A percentile compares a stretch with the other conserved stretches of the same genome.
Evolutionary conservation across 2,888 invertebrate genomes (phyloP).

Genomic region (Luperina nickerlii): DNA sequence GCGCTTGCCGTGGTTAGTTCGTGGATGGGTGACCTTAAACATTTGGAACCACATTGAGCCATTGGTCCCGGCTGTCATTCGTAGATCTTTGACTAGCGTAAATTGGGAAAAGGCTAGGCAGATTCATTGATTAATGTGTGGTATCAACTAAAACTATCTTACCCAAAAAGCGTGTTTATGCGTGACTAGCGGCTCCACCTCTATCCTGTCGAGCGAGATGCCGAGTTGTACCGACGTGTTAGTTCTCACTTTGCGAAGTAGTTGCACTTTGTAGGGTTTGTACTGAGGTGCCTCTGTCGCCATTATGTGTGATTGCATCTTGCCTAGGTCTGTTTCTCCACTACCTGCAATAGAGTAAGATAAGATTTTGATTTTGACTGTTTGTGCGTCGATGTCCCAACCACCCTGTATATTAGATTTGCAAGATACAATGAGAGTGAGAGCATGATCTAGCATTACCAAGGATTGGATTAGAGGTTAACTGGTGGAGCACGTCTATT

Average conservation of each 20-base stretch:
- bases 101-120: background rate
- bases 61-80: background rate
- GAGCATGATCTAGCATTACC: background rate
- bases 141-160: constrained; percentile 52
- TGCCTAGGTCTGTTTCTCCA: constrained; percentile 89
- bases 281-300: constrained; percentile 97
- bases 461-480: background rate
- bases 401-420: background rate
- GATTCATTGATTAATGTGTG: background rate
- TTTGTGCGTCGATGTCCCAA: too few species aligned
- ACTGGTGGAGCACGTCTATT: background rate
- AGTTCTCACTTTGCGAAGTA: constrained; percentile 94
- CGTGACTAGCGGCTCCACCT: constrained; percentile 95
- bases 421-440: background rate
- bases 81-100: background rate
- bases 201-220: constrained; percentile 97
- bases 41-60: too few species aligned
- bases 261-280: constrained; percentile 94
- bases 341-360: constrained; percentile 56
- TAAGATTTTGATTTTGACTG: too few species aligned
- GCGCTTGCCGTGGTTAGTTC: background rate
- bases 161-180: constrained; percentile 92
- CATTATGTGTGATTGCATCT: constrained; percentile 93
- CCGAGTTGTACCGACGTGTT: constrained; percentile 96
- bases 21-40: background rate